Evolutionary conservation across 1,140 invertebrate genomes (phyloP).

Genomic region (Drosophila tropicalis): DNA sequence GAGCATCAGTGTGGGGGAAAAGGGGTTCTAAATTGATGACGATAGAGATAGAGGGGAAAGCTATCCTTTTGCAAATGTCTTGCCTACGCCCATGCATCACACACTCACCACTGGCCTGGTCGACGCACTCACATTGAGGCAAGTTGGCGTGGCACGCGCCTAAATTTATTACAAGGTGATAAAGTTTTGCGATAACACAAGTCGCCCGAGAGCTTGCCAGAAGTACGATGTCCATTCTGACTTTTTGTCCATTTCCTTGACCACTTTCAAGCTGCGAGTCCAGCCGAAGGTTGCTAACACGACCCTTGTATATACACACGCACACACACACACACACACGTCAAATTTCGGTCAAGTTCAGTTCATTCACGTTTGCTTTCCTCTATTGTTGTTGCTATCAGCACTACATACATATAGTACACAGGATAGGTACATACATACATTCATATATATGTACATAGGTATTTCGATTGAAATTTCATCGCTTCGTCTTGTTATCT

Average conservation of each 20-base stretch:
- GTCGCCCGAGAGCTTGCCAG: conserved; percentile 14
- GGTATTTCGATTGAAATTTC: conserved; percentile 12
- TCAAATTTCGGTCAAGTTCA: conserved; percentile 35
- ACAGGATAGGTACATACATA: no score
- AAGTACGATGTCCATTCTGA: conserved; percentile 21
- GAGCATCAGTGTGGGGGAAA: background rate
- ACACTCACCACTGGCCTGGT: background rate
- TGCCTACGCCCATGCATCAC: background rate
- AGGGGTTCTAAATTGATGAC: background rate
- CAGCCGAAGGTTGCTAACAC: conserved; percentile 11
- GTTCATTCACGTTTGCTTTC: conserved; percentile 29
- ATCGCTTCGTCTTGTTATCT: conserved; percentile 3
- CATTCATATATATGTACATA: background rate
- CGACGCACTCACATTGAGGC: background rate
- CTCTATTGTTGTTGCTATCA: conserved; percentile 14
- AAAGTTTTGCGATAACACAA: conserved; percentile 43
- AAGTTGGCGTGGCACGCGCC: conserved; percentile 31
- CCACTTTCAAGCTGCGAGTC: conserved; percentile 4
- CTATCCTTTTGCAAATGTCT: background rate
- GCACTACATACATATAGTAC: no score
- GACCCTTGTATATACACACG: conserved; percentile 4
- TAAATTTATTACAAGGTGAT: conserved; percentile 44
- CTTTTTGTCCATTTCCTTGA: conserved; percentile 13
- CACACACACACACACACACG: background rate
- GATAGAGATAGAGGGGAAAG: no score